phyloP scores from a whole-genome alignment of 2,113 vertebrate species.

The Propithecus coquereli region DNA sequence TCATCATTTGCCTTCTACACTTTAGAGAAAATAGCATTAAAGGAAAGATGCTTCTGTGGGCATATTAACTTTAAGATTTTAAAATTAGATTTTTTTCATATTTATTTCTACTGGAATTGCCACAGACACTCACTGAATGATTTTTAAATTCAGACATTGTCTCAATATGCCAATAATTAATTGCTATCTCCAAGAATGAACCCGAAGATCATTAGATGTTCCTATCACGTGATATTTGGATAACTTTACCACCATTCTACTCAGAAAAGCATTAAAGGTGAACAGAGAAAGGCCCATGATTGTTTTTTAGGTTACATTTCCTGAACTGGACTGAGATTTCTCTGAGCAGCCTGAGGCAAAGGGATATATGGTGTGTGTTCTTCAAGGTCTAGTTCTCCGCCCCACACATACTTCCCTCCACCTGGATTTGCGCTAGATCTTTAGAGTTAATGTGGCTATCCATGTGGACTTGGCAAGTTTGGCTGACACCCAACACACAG shows the following conservation, averaged over 20 bases:
- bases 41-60: not conserved
- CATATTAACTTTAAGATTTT: not conserved
- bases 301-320: not conserved
- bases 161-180: not conserved
- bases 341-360: not conserved
- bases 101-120: slow-evolving; percentile 23
- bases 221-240: not conserved
- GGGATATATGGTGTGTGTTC: rapidly evolving
- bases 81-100: not conserved
- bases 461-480: not conserved
- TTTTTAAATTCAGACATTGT: not conserved
- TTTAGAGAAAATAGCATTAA: not conserved
- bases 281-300: not conserved
- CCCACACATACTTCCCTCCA: not conserved
- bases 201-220: not conserved
- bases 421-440: not conserved
- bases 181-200: not conserved
- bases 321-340: not conserved
- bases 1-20: not conserved
- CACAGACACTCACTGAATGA: not conserved
- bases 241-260: not conserved
- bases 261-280: not conserved
- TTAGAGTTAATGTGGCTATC: not conserved
- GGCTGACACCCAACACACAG: not conserved
- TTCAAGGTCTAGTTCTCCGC: not conserved